These are phyloP conservation scores for Siniperca obscura DNA, from an alignment of 2,797 vertebrate genomes.

Conservation along the genomic window DNA sequence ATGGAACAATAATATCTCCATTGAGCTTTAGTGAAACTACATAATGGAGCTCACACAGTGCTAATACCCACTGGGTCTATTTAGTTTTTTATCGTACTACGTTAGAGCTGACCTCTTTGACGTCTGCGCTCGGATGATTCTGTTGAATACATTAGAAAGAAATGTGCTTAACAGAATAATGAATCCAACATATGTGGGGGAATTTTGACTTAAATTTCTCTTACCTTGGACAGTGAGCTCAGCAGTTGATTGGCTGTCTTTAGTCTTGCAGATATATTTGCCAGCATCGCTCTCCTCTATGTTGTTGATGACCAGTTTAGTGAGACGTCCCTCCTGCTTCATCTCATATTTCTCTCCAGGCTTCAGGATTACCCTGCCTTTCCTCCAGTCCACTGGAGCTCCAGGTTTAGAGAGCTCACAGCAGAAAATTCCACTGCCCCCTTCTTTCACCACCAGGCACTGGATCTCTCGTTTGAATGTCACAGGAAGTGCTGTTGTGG, in stretches of 20 bases:
- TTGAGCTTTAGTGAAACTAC: constrained; percentile 23
- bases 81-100: constrained; percentile 31
- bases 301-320: constrained; percentile 84
- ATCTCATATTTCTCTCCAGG: constrained; percentile 91
- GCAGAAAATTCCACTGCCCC: constrained; percentile 79
- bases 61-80: constrained; percentile 25
- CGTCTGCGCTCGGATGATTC: constrained; percentile 64
- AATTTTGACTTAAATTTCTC: constrained; percentile 12
- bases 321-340: constrained; percentile 82
- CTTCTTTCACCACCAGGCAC: constrained; percentile 86
- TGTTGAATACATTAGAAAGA: constrained; percentile 65
- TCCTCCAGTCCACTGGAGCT: constrained; percentile 89
- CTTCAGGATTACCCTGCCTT: constrained; percentile 87
- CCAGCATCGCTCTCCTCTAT: constrained; percentile 89
- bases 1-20: constrained; percentile 22
- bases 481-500: constrained; percentile 86
- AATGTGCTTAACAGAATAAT: neutral
- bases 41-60: constrained; percentile 54
- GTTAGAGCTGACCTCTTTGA: constrained; percentile 73
- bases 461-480: constrained; percentile 88
- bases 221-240: constrained; percentile 89
- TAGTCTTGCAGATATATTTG: constrained; percentile 91
- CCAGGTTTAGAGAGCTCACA: constrained; percentile 89
- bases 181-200: neutral
- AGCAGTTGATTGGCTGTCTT: constrained; percentile 87